These are phyloP conservation scores for Malacosoma neustria DNA, from an alignment of 2,888 invertebrate species.

Conservation along the genomic window DNA sequence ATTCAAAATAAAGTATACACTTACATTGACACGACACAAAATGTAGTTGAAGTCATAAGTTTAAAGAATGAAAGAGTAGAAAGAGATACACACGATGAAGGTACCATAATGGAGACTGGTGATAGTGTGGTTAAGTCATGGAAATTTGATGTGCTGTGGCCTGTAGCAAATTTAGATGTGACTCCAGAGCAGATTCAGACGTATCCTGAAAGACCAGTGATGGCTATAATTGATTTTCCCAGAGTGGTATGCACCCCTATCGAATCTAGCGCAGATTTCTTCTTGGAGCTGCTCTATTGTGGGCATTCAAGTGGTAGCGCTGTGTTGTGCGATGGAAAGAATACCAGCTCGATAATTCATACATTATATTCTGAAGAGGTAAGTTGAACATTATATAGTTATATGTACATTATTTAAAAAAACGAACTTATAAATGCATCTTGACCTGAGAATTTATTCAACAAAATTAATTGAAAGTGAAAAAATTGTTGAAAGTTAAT, in stretches of 20 bases:
- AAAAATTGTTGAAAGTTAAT: no score
- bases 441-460: no score
- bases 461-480: no score
- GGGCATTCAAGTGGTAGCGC: constrained; percentile 79
- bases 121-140: constrained; percentile 63
- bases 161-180: constrained; percentile 80
- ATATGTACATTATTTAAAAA: no score
- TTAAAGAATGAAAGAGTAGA: constrained; percentile 23
- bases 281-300: constrained; percentile 87
- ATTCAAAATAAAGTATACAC: background rate
- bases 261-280: constrained; percentile 79
- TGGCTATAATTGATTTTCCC: constrained; percentile 83
- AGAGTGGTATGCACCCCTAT: constrained; percentile 80
- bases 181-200: constrained; percentile 86
- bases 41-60: background rate
- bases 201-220: constrained; percentile 84
- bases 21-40: background rate
- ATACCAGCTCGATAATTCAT: constrained; percentile 69
- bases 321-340: constrained; percentile 79
- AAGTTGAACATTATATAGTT: constrained; percentile 4
- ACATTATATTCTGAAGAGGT: constrained; percentile 87
- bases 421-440: no score
- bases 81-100: constrained; percentile 38
- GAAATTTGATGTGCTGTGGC: constrained; percentile 88
- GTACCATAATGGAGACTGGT: constrained; percentile 50